Conservation (phyloP, 2,888 invertebrate genomes). For the Erebia epiphron region DNA sequence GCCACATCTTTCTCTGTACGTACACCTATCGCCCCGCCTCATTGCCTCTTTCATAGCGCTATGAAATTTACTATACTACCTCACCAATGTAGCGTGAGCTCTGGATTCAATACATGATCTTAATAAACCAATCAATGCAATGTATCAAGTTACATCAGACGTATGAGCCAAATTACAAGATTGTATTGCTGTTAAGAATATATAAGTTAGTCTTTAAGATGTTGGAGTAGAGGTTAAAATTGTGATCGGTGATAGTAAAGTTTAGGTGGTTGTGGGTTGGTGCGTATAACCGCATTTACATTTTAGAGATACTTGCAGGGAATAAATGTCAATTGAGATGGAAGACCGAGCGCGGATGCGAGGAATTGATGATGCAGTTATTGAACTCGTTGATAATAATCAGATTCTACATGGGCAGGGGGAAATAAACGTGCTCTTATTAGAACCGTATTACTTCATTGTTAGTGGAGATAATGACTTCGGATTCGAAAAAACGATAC, state of each 20-base stretch:
- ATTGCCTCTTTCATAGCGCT: conserved; percentile 69
- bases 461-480: conserved; percentile 32
- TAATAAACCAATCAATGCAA: conserved; percentile 72
- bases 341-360: conserved; percentile 69
- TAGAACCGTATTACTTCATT: conserved; percentile 46
- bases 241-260: conserved; percentile 19
- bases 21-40: conserved; percentile 79
- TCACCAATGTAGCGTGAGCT: conserved; percentile 63
- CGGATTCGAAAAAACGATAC: background rate
- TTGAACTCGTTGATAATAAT: conserved; percentile 71
- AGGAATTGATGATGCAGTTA: conserved; percentile 74
- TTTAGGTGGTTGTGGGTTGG: conserved; percentile 56
- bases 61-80: conserved; percentile 67
- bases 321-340: conserved; percentile 81
- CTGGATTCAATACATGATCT: conserved; percentile 72
- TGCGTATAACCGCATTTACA: conserved; percentile 79
- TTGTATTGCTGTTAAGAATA: conserved; percentile 29
- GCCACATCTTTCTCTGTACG: conserved; percentile 69
- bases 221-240: conserved; percentile 43
- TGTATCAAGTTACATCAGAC: conserved; percentile 70
- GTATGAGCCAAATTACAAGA: conserved; percentile 51
- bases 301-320: conserved; percentile 76
- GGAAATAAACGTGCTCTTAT: conserved; percentile 40
- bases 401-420: conserved; percentile 60
- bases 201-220: conserved; percentile 43